A percentile compares a stretch with the other conserved stretches of the same genome.
Evolutionary conservation across 2,888 invertebrate species (phyloP).

Genomic region (Macaria liturata): DNA sequence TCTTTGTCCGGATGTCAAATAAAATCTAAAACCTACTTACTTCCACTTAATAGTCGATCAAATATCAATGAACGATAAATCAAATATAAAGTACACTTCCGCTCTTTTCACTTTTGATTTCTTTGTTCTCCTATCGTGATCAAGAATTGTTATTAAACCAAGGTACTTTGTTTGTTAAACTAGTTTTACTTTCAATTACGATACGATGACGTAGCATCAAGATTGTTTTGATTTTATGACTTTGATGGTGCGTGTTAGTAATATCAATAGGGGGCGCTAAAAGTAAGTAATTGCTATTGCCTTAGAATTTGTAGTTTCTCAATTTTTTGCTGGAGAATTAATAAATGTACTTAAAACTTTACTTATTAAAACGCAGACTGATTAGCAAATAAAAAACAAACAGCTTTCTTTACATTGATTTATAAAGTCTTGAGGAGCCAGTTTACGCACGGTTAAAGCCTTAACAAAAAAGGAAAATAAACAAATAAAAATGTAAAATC

Average conservation of each 20-base stretch:
- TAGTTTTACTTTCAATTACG: constrained; percentile 55
- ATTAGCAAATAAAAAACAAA: too few species aligned
- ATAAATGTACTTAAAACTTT: too few species aligned
- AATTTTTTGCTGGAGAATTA: too few species aligned
- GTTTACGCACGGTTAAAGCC: too few species aligned
- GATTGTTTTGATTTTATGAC: constrained; percentile 4
- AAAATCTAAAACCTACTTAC: constrained; percentile 11
- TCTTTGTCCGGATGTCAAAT: constrained; percentile 6
- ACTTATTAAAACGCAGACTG: too few species aligned
- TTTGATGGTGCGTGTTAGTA: too few species aligned
- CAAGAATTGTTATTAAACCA: constrained; percentile 48
- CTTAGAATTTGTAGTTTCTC: too few species aligned
- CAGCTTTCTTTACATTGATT: too few species aligned
- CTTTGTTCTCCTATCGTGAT: constrained; percentile 51
- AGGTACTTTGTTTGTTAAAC: constrained; percentile 39
- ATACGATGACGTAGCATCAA: constrained; percentile 42
- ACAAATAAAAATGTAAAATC: constrained; percentile 20
- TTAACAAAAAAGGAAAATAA: too few species aligned
- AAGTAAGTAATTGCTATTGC: too few species aligned
- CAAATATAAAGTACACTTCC: constrained; percentile 22
- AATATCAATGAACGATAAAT: constrained; percentile 25
- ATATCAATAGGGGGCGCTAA: too few species aligned
- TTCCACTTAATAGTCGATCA: constrained; percentile 12
- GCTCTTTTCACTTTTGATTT: constrained; percentile 41
- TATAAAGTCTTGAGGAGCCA: too few species aligned